Conservation (phyloP, 1,140 invertebrate genomes). For the Dryas iulia region DNA sequence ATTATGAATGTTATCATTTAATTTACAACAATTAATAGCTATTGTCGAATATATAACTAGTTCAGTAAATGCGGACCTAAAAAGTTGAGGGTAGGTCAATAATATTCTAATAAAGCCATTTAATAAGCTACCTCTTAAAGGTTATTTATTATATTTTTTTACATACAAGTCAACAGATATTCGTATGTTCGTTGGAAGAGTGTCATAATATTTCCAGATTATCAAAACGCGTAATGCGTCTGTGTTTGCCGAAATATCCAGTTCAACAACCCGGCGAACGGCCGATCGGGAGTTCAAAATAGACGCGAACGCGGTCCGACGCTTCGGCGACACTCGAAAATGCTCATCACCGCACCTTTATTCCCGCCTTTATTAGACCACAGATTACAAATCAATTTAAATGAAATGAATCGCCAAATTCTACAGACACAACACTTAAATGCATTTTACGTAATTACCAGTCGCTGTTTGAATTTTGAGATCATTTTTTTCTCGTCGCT, state of each 20-base stretch:
- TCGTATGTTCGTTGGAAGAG: slow-evolving; percentile 24
- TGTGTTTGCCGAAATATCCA: slow-evolving; percentile 78
- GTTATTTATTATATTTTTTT: slow-evolving; percentile 24
- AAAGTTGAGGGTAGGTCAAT: slow-evolving; percentile 20
- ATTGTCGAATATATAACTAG: slow-evolving; percentile 39
- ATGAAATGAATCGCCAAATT: background rate
- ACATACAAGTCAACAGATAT: background rate
- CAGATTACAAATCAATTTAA: slow-evolving; percentile 19
- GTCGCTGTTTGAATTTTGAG: background rate
- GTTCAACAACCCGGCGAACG: slow-evolving; percentile 76
- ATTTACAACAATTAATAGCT: slow-evolving; percentile 60
- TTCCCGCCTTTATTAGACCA: slow-evolving; percentile 24
- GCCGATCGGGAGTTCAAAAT: slow-evolving; percentile 75
- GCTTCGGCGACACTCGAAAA: slow-evolving; percentile 65
- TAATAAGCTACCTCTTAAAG: slow-evolving; percentile 2
- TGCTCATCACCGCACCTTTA: slow-evolving; percentile 43
- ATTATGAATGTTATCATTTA: slow-evolving; percentile 61
- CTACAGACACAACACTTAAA: background rate
- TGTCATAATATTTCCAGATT: slow-evolving; percentile 61
- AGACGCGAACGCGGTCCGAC: slow-evolving; percentile 65
- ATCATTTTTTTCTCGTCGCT: background rate
- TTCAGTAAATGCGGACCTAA: background rate
- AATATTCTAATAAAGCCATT: slow-evolving; percentile 18
- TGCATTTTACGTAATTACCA: slow-evolving; percentile 7
- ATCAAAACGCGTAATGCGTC: slow-evolving; percentile 61